A percentile compares a stretch with the other conserved stretches of the same genome.
Evolutionary conservation across 2,113 vertebrate species (phyloP).

Genomic region (Tauraco erythrolophus): DNA sequence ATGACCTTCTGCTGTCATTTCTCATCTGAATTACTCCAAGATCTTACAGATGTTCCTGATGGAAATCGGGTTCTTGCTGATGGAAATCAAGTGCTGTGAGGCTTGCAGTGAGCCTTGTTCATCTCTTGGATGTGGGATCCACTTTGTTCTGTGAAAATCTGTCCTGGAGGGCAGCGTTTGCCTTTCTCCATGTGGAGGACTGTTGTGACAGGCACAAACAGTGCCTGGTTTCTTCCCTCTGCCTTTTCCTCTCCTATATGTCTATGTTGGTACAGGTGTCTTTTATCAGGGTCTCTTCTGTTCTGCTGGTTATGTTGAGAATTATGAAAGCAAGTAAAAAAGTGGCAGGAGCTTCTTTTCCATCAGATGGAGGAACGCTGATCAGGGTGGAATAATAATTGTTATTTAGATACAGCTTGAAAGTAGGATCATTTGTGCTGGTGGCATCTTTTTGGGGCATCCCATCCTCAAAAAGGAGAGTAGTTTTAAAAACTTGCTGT

Average conservation of each 20-base stretch:
- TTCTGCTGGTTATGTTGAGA: not conserved
- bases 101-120: not conserved
- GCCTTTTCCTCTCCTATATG: not conserved
- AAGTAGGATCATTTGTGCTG: not conserved
- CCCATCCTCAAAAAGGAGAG: not conserved
- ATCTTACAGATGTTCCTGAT: not conserved
- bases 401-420: not conserved
- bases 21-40: not conserved
- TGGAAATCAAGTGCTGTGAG: too few relatives aligned
- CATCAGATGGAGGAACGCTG: not conserved
- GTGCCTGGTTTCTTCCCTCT: not conserved
- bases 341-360: not conserved
- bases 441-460: not conserved
- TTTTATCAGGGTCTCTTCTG: not conserved
- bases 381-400: not conserved
- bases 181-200: not conserved
- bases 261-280: rapidly evolving
- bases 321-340: not conserved
- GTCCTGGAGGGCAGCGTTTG: not conserved
- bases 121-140: not conserved
- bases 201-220: not conserved
- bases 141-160: not conserved
- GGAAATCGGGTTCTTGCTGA: not conserved
- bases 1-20: not conserved
- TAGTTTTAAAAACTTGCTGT: not conserved